Evolutionary conservation across 2,113 vertebrate species (phyloP).

Genomic region (Alaudala cheleensis): DNA sequence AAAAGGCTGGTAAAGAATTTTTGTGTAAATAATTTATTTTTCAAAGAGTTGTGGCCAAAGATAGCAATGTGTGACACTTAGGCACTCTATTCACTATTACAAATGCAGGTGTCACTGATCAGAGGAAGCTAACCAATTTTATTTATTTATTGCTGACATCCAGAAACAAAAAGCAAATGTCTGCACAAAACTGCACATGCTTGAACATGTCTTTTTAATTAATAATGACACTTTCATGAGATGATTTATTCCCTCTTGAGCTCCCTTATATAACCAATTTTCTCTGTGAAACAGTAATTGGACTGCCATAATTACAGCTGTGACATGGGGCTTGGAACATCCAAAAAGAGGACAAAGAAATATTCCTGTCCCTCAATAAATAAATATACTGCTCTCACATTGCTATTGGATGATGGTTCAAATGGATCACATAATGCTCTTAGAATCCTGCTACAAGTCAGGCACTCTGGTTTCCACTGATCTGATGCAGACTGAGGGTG

Average conservation of each 20-base stretch:
- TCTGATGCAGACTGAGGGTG: background rate
- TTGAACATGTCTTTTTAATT: background rate
- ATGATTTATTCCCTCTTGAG: background rate
- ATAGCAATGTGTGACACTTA: background rate
- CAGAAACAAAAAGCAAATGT: background rate
- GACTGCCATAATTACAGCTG: background rate
- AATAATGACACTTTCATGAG: background rate
- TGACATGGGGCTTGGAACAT: background rate
- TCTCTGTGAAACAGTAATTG: background rate
- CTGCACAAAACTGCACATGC: background rate
- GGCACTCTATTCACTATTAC: background rate
- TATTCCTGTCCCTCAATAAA: background rate
- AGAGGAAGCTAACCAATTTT: background rate
- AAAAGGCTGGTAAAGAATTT: background rate
- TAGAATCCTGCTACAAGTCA: background rate
- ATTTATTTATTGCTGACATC: background rate
- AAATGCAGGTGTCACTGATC: background rate
- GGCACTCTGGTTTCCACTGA: background rate
- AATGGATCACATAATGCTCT: background rate
- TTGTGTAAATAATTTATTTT: background rate
- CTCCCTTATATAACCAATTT: background rate
- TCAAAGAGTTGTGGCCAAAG: background rate
- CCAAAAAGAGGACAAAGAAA: background rate
- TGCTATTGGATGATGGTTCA: background rate
- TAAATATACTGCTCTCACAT: rapidly evolving